A percentile compares a stretch with the other conserved stretches of the same genome.
These are phyloP conservation scores for Candidula unifasciata DNA, from an alignment of 2,888 invertebrate genomes.

Conservation along the genomic window DNA sequence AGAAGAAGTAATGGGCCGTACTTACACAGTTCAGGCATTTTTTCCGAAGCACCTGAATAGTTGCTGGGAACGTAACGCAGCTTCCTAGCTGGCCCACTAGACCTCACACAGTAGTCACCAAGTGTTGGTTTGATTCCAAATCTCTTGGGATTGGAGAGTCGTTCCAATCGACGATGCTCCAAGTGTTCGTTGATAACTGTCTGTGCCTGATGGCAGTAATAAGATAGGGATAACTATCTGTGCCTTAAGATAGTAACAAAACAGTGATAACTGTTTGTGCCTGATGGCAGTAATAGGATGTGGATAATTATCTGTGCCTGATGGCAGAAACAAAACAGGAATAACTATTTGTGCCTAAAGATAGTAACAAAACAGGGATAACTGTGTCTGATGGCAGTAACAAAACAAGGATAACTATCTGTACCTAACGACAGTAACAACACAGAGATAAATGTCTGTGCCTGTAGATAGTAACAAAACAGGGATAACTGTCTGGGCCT, in stretches of 20 bases:
- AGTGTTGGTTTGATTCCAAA: conserved; percentile 73
- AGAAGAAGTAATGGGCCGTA: not conserved
- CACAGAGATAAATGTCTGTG: not conserved
- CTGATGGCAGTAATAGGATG: conserved; percentile 58
- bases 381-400: conserved; percentile 68
- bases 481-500: conserved; percentile 76
- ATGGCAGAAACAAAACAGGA: conserved; percentile 19
- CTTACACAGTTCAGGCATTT: conserved; percentile 31
- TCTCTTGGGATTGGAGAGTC: conserved; percentile 70
- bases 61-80: conserved; percentile 33
- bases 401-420: conserved; percentile 71
- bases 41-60: conserved; percentile 17
- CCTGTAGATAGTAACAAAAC: not conserved
- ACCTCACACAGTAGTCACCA: conserved; percentile 69
- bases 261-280: conserved; percentile 73
- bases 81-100: conserved; percentile 53
- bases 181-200: conserved; percentile 75
- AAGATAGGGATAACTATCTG: conserved; percentile 66
- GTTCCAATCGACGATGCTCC: conserved; percentile 69
- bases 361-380: conserved; percentile 57
- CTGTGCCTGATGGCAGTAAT: conserved; percentile 67
- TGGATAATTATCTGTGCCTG: conserved; percentile 76
- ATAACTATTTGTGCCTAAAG: too few species aligned
- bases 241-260: conserved; percentile 61
- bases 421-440: conserved; percentile 64